Evolutionary conservation across 2,113 vertebrate genomes (phyloP).

Genomic region (Phasianus colchicus): DNA sequence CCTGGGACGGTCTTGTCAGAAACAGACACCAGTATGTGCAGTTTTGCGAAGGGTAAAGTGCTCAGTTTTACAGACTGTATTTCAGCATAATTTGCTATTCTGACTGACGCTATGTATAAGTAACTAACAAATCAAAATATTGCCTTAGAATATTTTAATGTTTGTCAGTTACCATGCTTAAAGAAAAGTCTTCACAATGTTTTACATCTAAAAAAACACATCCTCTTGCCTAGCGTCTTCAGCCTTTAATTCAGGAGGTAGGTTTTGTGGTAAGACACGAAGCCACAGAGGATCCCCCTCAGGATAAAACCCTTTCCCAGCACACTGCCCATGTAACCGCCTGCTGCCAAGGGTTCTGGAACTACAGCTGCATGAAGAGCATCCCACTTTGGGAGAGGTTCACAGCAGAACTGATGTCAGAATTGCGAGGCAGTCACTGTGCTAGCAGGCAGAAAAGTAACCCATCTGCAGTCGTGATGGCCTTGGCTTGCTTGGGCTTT

Average conservation of each 20-base stretch:
- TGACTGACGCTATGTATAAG: background rate
- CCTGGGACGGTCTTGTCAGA: background rate
- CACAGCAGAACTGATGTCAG: background rate
- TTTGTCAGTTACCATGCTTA: background rate
- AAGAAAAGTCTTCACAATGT: background rate
- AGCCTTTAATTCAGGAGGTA: background rate
- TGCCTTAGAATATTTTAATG: background rate
- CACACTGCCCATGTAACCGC: accelerated
- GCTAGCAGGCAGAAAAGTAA: background rate
- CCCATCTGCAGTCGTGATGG: background rate
- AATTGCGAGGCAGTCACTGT: accelerated
- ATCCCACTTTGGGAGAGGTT: accelerated
- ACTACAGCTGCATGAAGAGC: background rate
- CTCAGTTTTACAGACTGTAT: background rate
- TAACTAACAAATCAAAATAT: background rate
- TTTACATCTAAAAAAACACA: background rate
- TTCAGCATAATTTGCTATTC: background rate
- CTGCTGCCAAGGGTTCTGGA: background rate
- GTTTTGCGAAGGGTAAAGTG: background rate
- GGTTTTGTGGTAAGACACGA: background rate
- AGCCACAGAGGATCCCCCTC: background rate
- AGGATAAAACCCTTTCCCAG: background rate
- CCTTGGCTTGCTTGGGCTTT: background rate
- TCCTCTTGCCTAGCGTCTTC: background rate
- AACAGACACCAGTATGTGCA: background rate